Percentiles rank a stretch among this genome's conserved stretches.
Conservation (phyloP, 2,888 invertebrate genomes). For the Cecidostiba fungosa region DNA sequence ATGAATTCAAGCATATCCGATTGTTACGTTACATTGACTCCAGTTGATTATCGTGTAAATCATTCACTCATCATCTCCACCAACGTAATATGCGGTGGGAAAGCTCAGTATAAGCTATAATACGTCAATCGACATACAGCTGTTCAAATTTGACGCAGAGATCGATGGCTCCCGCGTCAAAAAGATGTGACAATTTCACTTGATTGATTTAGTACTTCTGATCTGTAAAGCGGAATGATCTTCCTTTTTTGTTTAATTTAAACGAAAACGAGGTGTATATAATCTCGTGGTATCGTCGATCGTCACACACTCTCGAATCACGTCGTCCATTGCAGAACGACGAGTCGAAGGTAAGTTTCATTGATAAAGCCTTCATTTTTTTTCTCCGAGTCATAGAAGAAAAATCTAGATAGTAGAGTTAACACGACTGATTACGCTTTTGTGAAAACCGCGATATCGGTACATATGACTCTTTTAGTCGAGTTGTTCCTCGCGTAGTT, state of each 20-base stretch:
- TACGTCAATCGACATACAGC: not conserved
- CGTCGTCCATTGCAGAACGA: not conserved
- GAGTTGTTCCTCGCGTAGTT: not conserved
- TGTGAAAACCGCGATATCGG: not conserved
- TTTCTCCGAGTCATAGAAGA: not conserved
- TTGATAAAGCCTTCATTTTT: not conserved
- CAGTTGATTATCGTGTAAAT: not conserved
- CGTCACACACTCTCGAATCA: not conserved
- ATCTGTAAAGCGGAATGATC: not conserved
- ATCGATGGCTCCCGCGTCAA: not conserved
- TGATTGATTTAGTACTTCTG: not conserved
- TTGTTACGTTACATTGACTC: not conserved
- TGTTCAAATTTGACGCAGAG: not conserved
- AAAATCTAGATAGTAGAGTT: not conserved
- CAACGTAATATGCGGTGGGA: too few relatives aligned
- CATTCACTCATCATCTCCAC: not conserved
- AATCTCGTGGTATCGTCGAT: not conserved
- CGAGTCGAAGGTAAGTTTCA: conserved; percentile 1
- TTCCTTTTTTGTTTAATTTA: not conserved
- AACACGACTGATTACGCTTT: not conserved
- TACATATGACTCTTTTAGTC: not conserved
- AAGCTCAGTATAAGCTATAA: too few relatives aligned
- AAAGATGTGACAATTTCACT: not conserved
- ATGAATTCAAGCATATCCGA: not conserved
- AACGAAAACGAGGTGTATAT: not conserved